Evolutionary conservation across 2,888 invertebrate species (phyloP).

Genomic region (Limnephilus rhombicus): DNA sequence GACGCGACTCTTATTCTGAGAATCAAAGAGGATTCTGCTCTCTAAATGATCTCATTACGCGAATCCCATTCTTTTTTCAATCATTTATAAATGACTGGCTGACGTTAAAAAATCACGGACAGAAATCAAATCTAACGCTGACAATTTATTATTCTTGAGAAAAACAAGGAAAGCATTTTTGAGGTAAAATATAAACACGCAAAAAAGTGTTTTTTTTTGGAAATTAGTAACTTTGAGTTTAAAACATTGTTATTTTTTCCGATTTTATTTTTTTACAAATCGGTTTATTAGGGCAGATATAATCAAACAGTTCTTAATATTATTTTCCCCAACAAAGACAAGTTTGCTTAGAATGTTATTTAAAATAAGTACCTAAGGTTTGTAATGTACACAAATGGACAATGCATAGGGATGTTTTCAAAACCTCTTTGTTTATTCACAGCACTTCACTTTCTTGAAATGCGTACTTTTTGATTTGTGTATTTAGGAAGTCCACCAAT

Average conservation of each 20-base stretch:
- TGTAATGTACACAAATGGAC: neutral
- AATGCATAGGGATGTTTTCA: neutral
- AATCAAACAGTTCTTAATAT: neutral
- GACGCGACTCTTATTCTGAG: constrained; percentile 9
- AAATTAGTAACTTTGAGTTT: neutral
- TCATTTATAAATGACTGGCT: constrained; percentile 3
- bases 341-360: no score
- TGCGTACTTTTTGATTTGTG: no score
- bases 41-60: constrained; percentile 32
- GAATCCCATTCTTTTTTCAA: neutral
- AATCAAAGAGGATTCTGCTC: constrained; percentile 21
- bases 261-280: no score
- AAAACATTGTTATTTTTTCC: neutral
- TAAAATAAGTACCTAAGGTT: neutral
- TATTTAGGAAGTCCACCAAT: no score
- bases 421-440: neutral
- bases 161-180: neutral
- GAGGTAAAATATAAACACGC: neutral
- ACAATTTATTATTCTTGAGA: constrained; percentile 5
- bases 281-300: neutral
- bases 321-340: neutral
- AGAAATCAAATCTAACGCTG: neutral
- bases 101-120: neutral
- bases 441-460: neutral
- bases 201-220: no score